Evolutionary conservation across 1,140 invertebrate species (phyloP), one percentile per base, ranked within the genome.

Genomic region (Sminthurides bifidus): DNA sequence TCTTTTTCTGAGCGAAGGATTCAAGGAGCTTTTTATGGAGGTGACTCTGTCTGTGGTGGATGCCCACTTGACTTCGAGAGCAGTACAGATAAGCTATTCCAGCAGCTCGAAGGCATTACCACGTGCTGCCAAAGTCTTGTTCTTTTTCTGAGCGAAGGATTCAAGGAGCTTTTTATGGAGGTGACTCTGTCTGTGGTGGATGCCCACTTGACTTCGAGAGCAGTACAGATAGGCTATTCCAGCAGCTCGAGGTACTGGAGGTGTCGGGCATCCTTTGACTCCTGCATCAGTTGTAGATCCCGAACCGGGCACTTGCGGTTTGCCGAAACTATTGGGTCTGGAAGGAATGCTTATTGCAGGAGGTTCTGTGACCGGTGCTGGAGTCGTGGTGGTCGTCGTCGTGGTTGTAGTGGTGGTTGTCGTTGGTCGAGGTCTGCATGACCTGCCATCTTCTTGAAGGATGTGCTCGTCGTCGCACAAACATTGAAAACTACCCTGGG

Each of bases 391-490:
- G 0, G 50, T 63, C 0, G 61, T 63, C 1, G 62, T 60, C 0
- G 62, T 64, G 2, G 58, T 59, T 1, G 63, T 65, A 1, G 63
- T 56, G 1, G 58, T 52, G 2, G 59, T 60, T 0, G 62, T 58
- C 1, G 59, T 59, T 17, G 54, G 60, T 31, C 23, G 21, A 5
- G 33, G 19, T 58, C 71, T 63, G 59, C 79, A 81, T 2, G 70
- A 74, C 44, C 72, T 74, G 2, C 72, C 70, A 59, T 80, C 76
- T 12, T 68, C 56, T 23, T 68, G 66, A 10, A 77, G 60, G 23
- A 66, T 56, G 54, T 68, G 78, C 14, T 77, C 78, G 21, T 75
- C 70, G 4, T 74, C 74, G 66, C 79, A 81, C 30, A 73, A 71
- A 60, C 79, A 81, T 50, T 74, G 74, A 30, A 72, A 76, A 30